Conservation (phyloP, 2,888 invertebrate genomes). For the Drosophila acutilabella region DNA sequence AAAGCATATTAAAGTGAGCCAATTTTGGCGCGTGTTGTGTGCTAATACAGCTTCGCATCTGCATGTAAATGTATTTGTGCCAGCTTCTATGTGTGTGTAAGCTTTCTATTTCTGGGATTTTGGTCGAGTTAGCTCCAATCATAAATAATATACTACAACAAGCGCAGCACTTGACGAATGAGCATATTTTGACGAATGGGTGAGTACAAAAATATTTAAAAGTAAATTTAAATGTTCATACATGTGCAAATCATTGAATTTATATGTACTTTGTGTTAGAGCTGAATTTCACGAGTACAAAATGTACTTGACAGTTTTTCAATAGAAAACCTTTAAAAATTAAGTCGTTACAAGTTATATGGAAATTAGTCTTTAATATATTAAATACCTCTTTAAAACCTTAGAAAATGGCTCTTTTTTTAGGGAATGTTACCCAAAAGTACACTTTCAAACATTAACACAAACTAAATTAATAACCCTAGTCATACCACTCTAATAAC, state of each 20-base stretch:
- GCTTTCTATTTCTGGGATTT: conserved; percentile 30
- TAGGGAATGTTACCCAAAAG: no score
- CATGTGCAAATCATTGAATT: conserved; percentile 3
- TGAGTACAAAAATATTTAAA: conserved; percentile 7
- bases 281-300: no score
- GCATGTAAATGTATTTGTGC: not conserved
- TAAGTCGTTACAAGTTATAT: not conserved
- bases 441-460: no score
- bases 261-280: no score
- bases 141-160: conserved; percentile 14
- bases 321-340: not conserved
- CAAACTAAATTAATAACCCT: not conserved
- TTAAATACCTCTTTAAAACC: no score
- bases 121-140: conserved; percentile 21
- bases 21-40: conserved; percentile 55
- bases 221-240: conserved; percentile 1
- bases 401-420: not conserved
- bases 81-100: conserved; percentile 7
- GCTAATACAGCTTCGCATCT: conserved; percentile 35
- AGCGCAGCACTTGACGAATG: conserved; percentile 2
- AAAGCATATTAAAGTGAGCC: conserved; percentile 69
- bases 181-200: conserved; percentile 1
- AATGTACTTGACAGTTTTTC: no score
- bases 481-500: not conserved
- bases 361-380: not conserved